phyloP scores from a whole-genome alignment of 2,113 vertebrate genomes.

The Gila orcuttii region DNA sequence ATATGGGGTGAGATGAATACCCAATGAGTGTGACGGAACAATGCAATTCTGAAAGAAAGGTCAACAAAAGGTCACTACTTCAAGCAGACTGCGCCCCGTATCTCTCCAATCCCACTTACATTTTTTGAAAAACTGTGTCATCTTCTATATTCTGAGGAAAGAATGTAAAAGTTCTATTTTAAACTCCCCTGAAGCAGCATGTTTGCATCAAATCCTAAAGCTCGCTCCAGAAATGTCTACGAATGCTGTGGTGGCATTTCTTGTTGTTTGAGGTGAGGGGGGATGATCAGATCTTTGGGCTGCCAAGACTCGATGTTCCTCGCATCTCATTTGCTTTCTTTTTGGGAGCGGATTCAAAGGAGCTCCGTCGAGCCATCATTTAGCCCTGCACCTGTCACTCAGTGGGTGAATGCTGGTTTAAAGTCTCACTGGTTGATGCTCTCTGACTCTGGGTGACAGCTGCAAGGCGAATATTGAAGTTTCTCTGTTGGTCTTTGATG shows the following conservation, averaged over 20 bases:
- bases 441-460: slow-evolving; percentile 57
- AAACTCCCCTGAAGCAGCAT: slow-evolving; percentile 13
- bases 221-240: not conserved
- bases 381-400: slow-evolving; percentile 59
- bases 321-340: slow-evolving; percentile 55
- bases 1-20: slow-evolving; percentile 44
- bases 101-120: not conserved
- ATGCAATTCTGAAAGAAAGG: slow-evolving; percentile 40
- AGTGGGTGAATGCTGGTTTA: slow-evolving; percentile 34
- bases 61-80: slow-evolving; percentile 32
- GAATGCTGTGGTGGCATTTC: slow-evolving; percentile 31
- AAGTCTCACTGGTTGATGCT: slow-evolving; percentile 55
- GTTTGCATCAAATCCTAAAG: slow-evolving; percentile 40
- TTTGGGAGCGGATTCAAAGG: slow-evolving; percentile 55
- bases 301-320: slow-evolving; percentile 28
- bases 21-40: slow-evolving; percentile 41
- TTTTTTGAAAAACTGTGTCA: slow-evolving; percentile 6
- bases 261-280: slow-evolving; percentile 34
- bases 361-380: slow-evolving; percentile 50
- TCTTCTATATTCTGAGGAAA: not conserved
- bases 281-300: slow-evolving; percentile 28
- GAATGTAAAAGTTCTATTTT: slow-evolving; percentile 8
- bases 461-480: slow-evolving; percentile 55
- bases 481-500: slow-evolving; percentile 52
- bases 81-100: not conserved